Evolutionary conservation across 2,797 vertebrate genomes (phyloP), one percentile per base, ranked within the genome.

Genomic region (Rhynchotus rufescens): DNA sequence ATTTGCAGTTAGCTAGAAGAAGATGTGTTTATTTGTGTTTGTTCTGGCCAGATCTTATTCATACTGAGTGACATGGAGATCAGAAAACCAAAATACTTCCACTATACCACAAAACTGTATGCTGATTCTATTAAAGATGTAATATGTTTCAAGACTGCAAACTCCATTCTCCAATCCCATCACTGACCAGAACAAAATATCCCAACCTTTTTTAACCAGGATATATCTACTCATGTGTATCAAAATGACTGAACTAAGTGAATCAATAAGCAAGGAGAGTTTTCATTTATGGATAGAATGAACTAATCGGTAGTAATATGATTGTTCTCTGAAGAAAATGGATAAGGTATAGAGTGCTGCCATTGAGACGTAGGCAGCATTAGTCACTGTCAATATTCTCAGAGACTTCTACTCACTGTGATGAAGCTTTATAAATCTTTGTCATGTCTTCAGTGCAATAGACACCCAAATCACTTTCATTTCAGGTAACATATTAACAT

Each of bases 371-470:
- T 47, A 85, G 85, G 80, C 62, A 91, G 90, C 94, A 93, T 97
- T 95, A 93, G 88, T 97, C 93, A 96, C 95, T 96, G 91, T 94
- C 95, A 96, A 91, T 95, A 89, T 94, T 94, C 93, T 94, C 89
- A 93, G 86, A 92, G 87, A 97, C 68, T 88, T 93, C 64, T 72
- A 94, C 89, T 95, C 68, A 77, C 81, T 96, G 92, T 76, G 78
- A 92, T 95, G 86, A 96, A 96, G 91, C 76, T 96, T 89, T 96
- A 96, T 96, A 96, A 96, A 97, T 97, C 96, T 97, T 95, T 95
- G 93, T 97, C 96, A 95, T 90, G 83, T 86, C 87, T 96, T 93
- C 90, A 93, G 89, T 88, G 71, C 87, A 93, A 93, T 77, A 95
- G 92, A 93, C 93, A 81, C 74, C 59, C 88, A 94, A 97, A 95